Percentiles rank a stretch among this genome's conserved stretches.
Evolutionary conservation across 35 echinoderm and acorn worm species (phyloP).

Genomic region (Heliocidaris tuberculata): DNA sequence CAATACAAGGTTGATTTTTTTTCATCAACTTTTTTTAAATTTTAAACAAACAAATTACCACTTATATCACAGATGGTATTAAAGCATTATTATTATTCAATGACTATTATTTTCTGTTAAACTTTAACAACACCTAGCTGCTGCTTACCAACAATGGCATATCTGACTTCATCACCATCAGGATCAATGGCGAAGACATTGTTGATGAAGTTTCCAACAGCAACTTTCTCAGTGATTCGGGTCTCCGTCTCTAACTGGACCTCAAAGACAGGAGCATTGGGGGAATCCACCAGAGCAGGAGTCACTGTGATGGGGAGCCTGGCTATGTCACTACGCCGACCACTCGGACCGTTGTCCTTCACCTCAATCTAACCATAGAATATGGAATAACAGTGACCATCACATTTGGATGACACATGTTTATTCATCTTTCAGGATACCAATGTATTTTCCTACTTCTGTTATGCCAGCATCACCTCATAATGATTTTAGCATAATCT

Average conservation of each 20-base stretch:
- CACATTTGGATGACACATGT: neutral
- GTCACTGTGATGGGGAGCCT: conserved; percentile 67
- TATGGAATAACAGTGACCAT: neutral
- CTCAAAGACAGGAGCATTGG: conserved; percentile 58
- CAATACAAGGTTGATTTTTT: no score
- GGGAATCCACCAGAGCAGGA: conserved; percentile 36
- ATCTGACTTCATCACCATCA: conserved; percentile 70
- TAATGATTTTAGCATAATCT: no score
- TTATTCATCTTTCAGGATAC: no score
- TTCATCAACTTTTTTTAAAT: no score
- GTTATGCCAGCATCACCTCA: no score
- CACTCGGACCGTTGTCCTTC: conserved; percentile 79
- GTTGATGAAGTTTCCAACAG: conserved; percentile 65
- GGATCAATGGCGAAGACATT: conserved; percentile 55
- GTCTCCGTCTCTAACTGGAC: neutral
- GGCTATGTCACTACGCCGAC: conserved; percentile 48
- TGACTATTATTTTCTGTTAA: no score
- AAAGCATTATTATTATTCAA: no score
- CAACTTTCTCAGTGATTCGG: conserved; percentile 56
- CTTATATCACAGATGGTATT: no score
- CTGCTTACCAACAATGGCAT: conserved; percentile 72
- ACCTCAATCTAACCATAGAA: conserved; percentile 71
- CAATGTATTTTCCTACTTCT: no score
- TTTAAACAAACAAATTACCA: no score
- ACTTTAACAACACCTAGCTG: neutral